Base-by-base conservation (phyloP, 2,888 invertebrate genomes). In the Andrena haemorrhoa region DNA sequence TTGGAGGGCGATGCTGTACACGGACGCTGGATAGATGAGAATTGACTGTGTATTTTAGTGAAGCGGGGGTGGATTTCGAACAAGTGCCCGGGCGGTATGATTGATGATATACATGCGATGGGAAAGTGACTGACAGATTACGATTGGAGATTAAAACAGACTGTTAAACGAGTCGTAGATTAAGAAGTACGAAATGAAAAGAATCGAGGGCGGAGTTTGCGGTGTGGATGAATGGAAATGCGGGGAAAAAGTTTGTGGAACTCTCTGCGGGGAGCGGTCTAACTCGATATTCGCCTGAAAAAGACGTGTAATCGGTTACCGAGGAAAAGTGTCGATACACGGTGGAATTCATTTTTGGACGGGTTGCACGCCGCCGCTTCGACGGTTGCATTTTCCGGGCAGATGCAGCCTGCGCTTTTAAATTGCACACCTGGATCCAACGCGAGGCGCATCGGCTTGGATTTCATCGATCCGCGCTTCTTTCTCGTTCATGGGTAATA, bases 391-490 rank as follows among this genome's bases (percentile, higher is more conserved):
- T 83, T 83, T 84, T 64, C 83, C 75, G 70, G 66, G 70, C 75
- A 63, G 69, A 65, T 56, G 68, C 75, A 29, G 63, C 12, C 16
- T 6, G 60, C 49, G 20, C 71, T 79, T 56, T 60, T 64, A 60
- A 51, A 61, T 75, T 58, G 77, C 65, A 58, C 65, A 65, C 65
- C 33, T 69, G 68, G 58, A 79, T 29, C 56, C 35, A n/a, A 53
- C 41, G 61, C 76, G 58, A 76, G 68, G 64, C 60, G 61, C 68
- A 31, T 58, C 53, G 65, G 71, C 68, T 77, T 70, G 70, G 70
- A 76, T 76, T 84, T 84, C 84, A 84, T 84, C 80, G 75, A 77
- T 80, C 76, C 41, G 20, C 68, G 70, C 71, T 82, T 73, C 71
- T 61, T 77, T 63, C 26, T 58, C 26, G 56, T 16, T 61, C 60